Base-by-base conservation (phyloP, 1,140 invertebrate genomes). In the Eurosta solidaginis region DNA sequence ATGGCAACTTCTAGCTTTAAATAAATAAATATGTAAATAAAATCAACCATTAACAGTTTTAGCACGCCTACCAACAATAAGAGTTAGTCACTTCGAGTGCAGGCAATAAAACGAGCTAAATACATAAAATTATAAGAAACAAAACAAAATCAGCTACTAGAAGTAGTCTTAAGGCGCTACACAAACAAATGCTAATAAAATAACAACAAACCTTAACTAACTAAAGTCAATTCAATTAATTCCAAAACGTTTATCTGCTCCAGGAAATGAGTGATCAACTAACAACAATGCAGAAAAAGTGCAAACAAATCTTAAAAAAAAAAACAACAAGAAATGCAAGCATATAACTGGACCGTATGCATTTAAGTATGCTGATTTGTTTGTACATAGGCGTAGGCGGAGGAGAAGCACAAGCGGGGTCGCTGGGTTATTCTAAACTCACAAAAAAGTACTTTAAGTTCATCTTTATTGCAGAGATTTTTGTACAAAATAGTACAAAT, bases 161-260 rank as follows among this genome's bases (percentile, higher is more conserved):
- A 22, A 40, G 59, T 20, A 54, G n/a, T 20, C 2, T 40, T 68
- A 7, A 40, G n/a, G n/a, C 22, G n/a, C 59, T n/a, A 40, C 33
- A 68, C 36, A 22, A 20, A 7, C 36, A 22, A 20, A 7, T 29
- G 22, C 20, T 10, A 1, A 40, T 20, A 68, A 29, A 36, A 40
- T 36, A 68, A 40, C 33, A n/a, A 40, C 6, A 20, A 1, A 40
- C 14, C 40, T 68, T 68, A 68, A 68, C 59, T 33, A 68, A 29
- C 59, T 40, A 29, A 68, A 68, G 59, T 68, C 59, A 68, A 68
- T 68, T 68, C 59, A 68, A 68, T 68, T 68, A 68, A 68, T 68
- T 40, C 33, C 59, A 68, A 68, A 68, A 10, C 59, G 36, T 68
- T 68, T 68, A 68, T 68, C 59, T 68, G 59, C 36, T 68, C 59